These are phyloP conservation scores for Eulacestoma nigropectus DNA, from an alignment of 2,113 vertebrate genomes.

Conservation along the genomic window DNA sequence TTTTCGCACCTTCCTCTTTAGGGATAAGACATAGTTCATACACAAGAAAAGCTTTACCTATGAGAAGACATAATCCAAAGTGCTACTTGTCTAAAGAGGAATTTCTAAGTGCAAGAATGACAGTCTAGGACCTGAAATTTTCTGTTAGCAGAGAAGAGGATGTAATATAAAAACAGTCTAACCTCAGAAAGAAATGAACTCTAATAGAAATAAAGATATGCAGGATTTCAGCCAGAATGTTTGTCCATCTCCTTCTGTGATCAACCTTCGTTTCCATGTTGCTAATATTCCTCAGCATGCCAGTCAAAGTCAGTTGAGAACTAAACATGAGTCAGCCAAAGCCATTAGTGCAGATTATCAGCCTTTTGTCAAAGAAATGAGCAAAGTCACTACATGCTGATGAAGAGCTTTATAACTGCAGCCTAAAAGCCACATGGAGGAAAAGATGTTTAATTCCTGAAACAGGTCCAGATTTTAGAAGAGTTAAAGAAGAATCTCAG, in stretches of 20 bases:
- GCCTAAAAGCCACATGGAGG: background rate
- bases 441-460: slow-evolving; percentile 11
- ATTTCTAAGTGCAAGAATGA: background rate
- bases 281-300: background rate
- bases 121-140: background rate
- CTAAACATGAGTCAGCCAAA: slow-evolving; percentile 33
- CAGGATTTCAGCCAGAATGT: background rate
- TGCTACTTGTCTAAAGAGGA: background rate
- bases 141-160: background rate
- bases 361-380: slow-evolving; percentile 15
- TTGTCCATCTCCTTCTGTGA: background rate
- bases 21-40: background rate
- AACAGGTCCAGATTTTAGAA: background rate
- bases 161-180: background rate
- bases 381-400: slow-evolving; percentile 30
- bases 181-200: background rate
- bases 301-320: slow-evolving; percentile 7
- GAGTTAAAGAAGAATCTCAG: background rate
- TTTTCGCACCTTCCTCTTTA: background rate
- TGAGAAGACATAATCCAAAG: background rate
- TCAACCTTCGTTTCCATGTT: background rate
- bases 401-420: background rate
- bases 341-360: slow-evolving; percentile 4
- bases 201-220: background rate
- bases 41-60: background rate